Percentiles rank a stretch among this genome's conserved stretches.
These are phyloP conservation scores for Drosophila incognita DNA, from an alignment of 2,888 invertebrate species.

Conservation along the genomic window DNA sequence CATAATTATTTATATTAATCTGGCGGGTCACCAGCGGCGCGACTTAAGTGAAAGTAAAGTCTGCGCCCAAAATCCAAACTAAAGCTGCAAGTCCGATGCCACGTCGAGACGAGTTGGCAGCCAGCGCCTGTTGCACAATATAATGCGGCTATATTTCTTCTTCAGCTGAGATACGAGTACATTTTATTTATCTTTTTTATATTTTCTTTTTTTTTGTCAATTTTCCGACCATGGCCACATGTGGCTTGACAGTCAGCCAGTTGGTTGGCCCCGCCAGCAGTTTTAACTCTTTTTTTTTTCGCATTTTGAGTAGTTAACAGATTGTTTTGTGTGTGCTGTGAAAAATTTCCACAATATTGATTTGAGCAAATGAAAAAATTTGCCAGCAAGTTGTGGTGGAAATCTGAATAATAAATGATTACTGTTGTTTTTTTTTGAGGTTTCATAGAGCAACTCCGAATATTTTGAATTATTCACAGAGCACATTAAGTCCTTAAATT, in stretches of 20 bases:
- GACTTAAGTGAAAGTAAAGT: slow-evolving; percentile 70
- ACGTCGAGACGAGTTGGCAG: slow-evolving; percentile 17
- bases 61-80: slow-evolving; percentile 36
- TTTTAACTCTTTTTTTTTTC: slow-evolving; percentile 36
- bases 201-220: slow-evolving; percentile 37
- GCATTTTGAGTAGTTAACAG: slow-evolving; percentile 62
- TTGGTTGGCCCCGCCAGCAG: slow-evolving; percentile 39
- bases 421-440: background rate
- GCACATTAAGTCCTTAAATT: background rate
- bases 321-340: slow-evolving; percentile 54
- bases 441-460: background rate
- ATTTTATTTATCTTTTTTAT: slow-evolving; percentile 25
- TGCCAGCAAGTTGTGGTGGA: slow-evolving; percentile 38
- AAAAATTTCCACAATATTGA: slow-evolving; percentile 47
- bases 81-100: slow-evolving; percentile 16
- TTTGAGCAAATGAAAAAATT: slow-evolving; percentile 29
- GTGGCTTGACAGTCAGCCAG: slow-evolving; percentile 54
- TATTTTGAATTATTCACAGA: background rate
- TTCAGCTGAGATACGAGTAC: slow-evolving; percentile 42
- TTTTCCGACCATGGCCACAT: slow-evolving; percentile 58
- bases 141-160: slow-evolving; percentile 68
- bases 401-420: slow-evolving; percentile 17
- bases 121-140: slow-evolving; percentile 71
- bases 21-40: slow-evolving; percentile 70
- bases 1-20: slow-evolving; percentile 81